Evolutionary conservation across 1,140 invertebrate genomes (phyloP).

Genomic region (Drosophila sechellia): DNA sequence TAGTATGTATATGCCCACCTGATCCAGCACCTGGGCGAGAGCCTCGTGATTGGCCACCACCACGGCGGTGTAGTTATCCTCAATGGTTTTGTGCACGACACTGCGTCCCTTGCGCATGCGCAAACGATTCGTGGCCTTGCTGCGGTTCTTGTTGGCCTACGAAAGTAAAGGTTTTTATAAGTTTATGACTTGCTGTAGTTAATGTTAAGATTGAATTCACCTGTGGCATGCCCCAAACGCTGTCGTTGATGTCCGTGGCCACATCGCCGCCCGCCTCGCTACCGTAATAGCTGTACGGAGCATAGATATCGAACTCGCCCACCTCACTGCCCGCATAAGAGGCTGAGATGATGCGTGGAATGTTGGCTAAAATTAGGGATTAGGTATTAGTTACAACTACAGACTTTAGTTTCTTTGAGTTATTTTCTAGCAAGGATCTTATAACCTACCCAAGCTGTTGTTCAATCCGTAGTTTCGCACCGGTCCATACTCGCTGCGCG

Average conservation of each 20-base stretch:
- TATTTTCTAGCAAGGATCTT: background rate
- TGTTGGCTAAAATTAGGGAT: slow-evolving; percentile 72
- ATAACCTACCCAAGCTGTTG: slow-evolving; percentile 73
- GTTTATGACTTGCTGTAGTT: background rate
- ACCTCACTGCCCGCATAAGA: slow-evolving; percentile 92
- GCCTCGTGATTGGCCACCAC: slow-evolving; percentile 95
- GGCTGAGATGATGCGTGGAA: slow-evolving; percentile 88
- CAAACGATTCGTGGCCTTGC: slow-evolving; percentile 87
- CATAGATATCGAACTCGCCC: slow-evolving; percentile 90
- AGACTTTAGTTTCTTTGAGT: too few relatives aligned
- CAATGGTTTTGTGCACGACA: slow-evolving; percentile 92
- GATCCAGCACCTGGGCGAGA: slow-evolving; percentile 92
- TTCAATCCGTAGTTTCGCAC: slow-evolving; percentile 72
- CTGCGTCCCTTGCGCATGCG: slow-evolving; percentile 90
- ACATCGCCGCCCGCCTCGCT: slow-evolving; percentile 85
- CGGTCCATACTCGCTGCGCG: slow-evolving; percentile 82
- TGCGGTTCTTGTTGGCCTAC: slow-evolving; percentile 75
- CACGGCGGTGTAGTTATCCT: slow-evolving; percentile 94
- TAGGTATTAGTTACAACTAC: too few relatives aligned
- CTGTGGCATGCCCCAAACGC: slow-evolving; percentile 82
- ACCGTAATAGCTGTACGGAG: slow-evolving; percentile 91
- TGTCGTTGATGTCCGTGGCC: slow-evolving; percentile 80
- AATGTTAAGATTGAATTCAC: slow-evolving; percentile 18
- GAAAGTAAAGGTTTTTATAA: background rate
- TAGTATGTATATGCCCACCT: slow-evolving; percentile 86